These are phyloP conservation scores for Carassius gibelio DNA, from an alignment of 2,113 vertebrate species.

Conservation along the genomic window DNA sequence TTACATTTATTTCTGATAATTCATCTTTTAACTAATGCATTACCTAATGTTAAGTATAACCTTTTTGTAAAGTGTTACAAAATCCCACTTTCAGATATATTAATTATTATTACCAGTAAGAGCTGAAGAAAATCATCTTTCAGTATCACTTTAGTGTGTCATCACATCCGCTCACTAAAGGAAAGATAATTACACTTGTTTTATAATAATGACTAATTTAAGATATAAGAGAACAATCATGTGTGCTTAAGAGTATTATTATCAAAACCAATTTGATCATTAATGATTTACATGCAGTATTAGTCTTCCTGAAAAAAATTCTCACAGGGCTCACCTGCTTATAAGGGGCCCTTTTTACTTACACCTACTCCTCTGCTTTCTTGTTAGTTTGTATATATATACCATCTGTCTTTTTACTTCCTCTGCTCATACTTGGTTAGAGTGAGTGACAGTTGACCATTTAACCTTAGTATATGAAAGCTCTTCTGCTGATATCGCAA, in stretches of 20 bases:
- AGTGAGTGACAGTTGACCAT: background rate
- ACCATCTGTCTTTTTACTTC: background rate
- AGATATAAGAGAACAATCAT: background rate
- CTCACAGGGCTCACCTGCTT: background rate
- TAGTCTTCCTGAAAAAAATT: background rate
- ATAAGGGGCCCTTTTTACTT: background rate
- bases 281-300: background rate
- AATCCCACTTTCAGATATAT: too few species aligned
- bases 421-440: too few species aligned
- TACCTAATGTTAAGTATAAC: too few species aligned
- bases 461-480: constrained; percentile 1
- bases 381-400: background rate
- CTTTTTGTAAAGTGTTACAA: too few species aligned
- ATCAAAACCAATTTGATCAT: background rate
- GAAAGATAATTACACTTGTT: background rate
- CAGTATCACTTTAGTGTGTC: too few species aligned
- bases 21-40: too few species aligned
- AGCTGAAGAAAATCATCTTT: background rate
- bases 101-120: too few species aligned
- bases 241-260: background rate
- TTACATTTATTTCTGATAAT: background rate
- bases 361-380: background rate
- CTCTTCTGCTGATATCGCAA: background rate
- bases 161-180: background rate
- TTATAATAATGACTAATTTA: background rate